A percentile compares a stretch with the other conserved stretches of the same genome.
These are phyloP conservation scores for Phenganax stokvisi DNA, from an alignment of 92 coral and sea anemone species.

Conservation along the genomic window DNA sequence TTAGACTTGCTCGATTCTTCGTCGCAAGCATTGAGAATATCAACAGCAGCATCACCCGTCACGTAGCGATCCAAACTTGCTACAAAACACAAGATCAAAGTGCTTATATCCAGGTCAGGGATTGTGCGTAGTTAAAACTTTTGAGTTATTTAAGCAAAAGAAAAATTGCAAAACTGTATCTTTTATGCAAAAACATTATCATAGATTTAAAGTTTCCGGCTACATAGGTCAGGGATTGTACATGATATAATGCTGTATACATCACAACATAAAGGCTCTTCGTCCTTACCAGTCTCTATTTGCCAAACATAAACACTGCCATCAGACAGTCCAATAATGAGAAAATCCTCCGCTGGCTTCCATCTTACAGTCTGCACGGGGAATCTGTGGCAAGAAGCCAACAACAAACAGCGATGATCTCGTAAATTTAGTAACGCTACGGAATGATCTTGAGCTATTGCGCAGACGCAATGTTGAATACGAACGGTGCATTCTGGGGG, in stretches of 20 bases:
- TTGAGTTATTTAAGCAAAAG: no score
- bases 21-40: constrained; percentile 84
- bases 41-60: constrained; percentile 85
- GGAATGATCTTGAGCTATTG: constrained; percentile 95
- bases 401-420: constrained; percentile 81
- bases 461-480: constrained; percentile 78
- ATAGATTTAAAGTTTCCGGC: no score
- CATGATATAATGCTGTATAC: no score
- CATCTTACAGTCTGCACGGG: constrained; percentile 97
- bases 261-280: no score
- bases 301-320: constrained; percentile 99
- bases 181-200: no score
- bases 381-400: constrained; percentile 91
- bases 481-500: constrained; percentile 96
- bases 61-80: constrained; percentile 96
- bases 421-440: constrained; percentile 84
- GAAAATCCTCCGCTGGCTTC: constrained; percentile 92
- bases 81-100: constrained; percentile 9
- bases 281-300: constrained; percentile 81
- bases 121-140: background rate
- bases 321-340: constrained; percentile 85
- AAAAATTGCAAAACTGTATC: no score
- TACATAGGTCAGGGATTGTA: no score
- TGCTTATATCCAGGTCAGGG: background rate
- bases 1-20: constrained; percentile 58